These are phyloP conservation scores for Paramisgurnus dabryanus DNA, from an alignment of 2,113 vertebrate species.

Conservation along the genomic window DNA sequence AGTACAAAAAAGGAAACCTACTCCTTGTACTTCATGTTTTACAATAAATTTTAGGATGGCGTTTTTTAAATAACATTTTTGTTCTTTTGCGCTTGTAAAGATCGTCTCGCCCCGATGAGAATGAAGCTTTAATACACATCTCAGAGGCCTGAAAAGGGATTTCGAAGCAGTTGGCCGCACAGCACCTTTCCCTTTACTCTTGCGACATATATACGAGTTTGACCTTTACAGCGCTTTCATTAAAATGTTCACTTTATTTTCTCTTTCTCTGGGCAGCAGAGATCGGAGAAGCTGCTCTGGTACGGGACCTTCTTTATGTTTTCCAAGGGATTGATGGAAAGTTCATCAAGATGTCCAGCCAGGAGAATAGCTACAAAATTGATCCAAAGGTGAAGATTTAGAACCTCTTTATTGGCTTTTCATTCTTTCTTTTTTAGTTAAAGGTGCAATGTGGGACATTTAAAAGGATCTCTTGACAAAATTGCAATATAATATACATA, in stretches of 20 bases:
- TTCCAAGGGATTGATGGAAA: constrained; percentile 99
- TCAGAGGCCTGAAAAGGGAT: background rate
- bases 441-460: background rate
- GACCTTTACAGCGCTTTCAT: constrained; percentile 25
- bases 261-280: constrained; percentile 69
- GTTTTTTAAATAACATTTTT: background rate
- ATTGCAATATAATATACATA: too few relatives aligned
- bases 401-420: background rate
- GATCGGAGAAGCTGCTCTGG: constrained; percentile 85
- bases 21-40: too few relatives aligned
- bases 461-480: background rate
- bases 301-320: constrained; percentile 95
- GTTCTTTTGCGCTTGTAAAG: background rate
- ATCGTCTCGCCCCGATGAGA: background rate
- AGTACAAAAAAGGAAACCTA: too few relatives aligned
- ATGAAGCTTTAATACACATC: background rate
- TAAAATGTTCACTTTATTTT: background rate
- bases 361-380: constrained; percentile 92
- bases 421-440: background rate
- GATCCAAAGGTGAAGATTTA: constrained; percentile 84
- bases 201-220: constrained; percentile 22
- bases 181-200: constrained; percentile 14
- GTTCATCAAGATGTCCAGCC: constrained; percentile 89
- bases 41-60: too few relatives aligned
- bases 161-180: background rate